These are phyloP conservation scores for Hemichromis elongatus DNA, from an alignment of 2,113 vertebrate genomes.

Conservation along the genomic window DNA sequence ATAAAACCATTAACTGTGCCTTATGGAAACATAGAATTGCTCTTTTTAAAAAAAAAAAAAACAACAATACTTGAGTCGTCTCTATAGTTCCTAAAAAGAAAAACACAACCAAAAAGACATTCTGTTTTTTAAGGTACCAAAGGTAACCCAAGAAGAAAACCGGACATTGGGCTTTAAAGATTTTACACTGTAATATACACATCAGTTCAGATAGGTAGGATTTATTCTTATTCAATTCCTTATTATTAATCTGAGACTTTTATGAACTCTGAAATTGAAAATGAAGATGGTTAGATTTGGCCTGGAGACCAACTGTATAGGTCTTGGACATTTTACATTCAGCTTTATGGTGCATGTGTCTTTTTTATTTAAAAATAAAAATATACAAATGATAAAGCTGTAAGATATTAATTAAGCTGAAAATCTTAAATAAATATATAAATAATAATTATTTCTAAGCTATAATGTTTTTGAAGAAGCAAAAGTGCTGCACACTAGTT, in stretches of 20 bases:
- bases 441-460: neutral
- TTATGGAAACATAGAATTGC: no score
- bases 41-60: no score
- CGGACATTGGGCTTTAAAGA: neutral
- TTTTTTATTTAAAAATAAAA: neutral
- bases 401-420: neutral
- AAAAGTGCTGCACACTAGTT: neutral
- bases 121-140: neutral
- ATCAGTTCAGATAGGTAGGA: neutral
- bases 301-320: neutral
- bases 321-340: neutral
- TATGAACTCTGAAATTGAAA: neutral
- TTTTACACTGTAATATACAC: neutral
- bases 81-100: no score
- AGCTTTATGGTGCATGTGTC: neutral
- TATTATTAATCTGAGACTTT: neutral
- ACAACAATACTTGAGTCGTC: no score
- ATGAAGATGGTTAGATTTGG: neutral
- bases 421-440: neutral
- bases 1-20: no score
- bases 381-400: neutral
- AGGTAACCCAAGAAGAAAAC: neutral
- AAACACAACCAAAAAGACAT: neutral
- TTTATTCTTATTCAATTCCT: neutral
- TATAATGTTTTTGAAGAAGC: neutral